Conservation (phyloP, 2,113 vertebrate species). For the Zonotrichia leucophrys region DNA sequence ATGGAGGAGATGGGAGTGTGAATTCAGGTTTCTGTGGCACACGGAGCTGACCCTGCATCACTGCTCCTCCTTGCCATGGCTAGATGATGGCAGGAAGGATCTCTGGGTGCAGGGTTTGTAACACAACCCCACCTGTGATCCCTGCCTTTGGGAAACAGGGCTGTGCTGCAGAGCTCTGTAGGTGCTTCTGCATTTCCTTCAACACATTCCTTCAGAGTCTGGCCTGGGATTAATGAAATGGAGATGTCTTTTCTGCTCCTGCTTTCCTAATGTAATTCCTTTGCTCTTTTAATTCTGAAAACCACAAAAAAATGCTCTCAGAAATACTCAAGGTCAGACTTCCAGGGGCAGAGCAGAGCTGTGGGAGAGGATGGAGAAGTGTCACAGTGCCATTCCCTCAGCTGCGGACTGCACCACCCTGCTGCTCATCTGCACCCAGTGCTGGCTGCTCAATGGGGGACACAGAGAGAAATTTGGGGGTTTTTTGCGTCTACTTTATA, state of each 20-base stretch:
- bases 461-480: accelerated
- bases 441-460: not conserved
- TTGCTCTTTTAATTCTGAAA: no score
- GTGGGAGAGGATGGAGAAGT: not conserved
- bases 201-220: not conserved
- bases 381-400: accelerated
- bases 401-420: not conserved
- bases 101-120: not conserved
- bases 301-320: no score
- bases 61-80: not conserved
- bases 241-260: not conserved
- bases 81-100: not conserved
- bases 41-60: not conserved
- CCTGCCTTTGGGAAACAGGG: not conserved
- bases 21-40: constrained; percentile 57
- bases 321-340: not conserved
- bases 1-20: constrained; percentile 41
- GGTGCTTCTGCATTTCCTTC: not conserved
- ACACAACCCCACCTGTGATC: not conserved
- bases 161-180: not conserved
- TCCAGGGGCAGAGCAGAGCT: not conserved
- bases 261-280: not conserved
- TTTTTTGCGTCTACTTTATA: not conserved
- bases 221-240: not conserved
- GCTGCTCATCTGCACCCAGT: not conserved